Evolutionary conservation across 2,888 invertebrate species (phyloP).

Genomic region (Exocentrus adspersus): DNA sequence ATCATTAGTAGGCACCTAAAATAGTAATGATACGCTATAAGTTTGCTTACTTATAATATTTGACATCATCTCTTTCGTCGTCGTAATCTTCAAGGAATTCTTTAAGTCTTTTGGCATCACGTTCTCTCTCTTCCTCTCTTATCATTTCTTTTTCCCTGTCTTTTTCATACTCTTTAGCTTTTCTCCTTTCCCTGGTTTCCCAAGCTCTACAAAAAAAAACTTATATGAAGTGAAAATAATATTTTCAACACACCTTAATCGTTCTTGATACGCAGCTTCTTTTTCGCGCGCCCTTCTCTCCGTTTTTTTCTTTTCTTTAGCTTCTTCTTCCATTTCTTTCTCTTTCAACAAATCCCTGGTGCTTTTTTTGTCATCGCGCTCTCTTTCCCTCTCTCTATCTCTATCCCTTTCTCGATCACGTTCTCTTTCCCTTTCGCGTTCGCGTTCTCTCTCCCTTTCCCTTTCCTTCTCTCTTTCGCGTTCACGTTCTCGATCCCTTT

Average conservation of each 20-base stretch:
- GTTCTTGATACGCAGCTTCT: constrained; percentile 95
- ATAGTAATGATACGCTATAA: neutral
- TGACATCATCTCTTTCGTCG: constrained; percentile 96
- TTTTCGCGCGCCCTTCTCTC: constrained; percentile 94
- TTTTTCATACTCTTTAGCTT: constrained; percentile 89
- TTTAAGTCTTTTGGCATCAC: constrained; percentile 92
- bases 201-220: constrained; percentile 73
- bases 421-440: constrained; percentile 64
- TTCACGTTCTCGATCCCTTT: constrained; percentile 62
- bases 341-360: constrained; percentile 75
- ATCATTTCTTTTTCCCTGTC: constrained; percentile 86
- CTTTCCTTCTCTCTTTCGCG: constrained; percentile 65
- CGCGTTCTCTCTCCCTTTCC: constrained; percentile 63
- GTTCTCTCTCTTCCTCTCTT: constrained; percentile 86
- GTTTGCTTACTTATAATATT: constrained; percentile 89
- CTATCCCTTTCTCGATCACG: constrained; percentile 71
- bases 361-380: constrained; percentile 66
- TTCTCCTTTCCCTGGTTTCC: constrained; percentile 91
- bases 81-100: constrained; percentile 99
- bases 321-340: constrained; percentile 91
- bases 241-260: constrained; percentile 63
- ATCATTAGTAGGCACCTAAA: too few relatives aligned
- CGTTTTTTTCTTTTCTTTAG: constrained; percentile 86
- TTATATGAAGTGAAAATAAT: too few relatives aligned
- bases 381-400: constrained; percentile 70